These are phyloP conservation scores for Achroia grisella DNA, from an alignment of 1,140 invertebrate species.

Conservation along the genomic window DNA sequence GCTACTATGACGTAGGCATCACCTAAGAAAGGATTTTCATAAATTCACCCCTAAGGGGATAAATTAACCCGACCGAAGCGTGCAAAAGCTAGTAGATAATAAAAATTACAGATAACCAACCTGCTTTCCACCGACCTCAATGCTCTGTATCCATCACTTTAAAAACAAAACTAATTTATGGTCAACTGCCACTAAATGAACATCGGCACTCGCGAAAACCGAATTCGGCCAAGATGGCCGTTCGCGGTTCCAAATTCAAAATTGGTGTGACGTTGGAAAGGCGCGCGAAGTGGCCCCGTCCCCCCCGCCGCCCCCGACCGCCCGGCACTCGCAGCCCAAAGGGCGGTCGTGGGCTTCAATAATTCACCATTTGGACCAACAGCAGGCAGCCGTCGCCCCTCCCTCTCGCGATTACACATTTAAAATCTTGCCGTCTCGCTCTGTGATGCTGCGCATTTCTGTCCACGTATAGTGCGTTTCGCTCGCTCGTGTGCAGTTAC, in stretches of 20 bases:
- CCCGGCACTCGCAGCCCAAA: slow-evolving; percentile 46
- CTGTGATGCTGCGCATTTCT: slow-evolving; percentile 52
- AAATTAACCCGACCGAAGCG: no score
- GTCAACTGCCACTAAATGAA: slow-evolving; percentile 30
- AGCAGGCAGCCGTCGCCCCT: slow-evolving; percentile 17
- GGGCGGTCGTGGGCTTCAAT: slow-evolving; percentile 55
- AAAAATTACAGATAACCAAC: not conserved
- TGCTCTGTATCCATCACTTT: slow-evolving; percentile 4
- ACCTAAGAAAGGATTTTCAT: no score
- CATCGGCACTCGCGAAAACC: slow-evolving; percentile 24
- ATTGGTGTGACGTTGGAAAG: slow-evolving; percentile 54
- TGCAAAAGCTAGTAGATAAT: no score
- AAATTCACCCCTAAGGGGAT: no score
- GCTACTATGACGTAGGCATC: no score
- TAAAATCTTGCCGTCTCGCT: slow-evolving; percentile 27
- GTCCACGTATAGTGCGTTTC: slow-evolving; percentile 13
- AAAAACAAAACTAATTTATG: not conserved
- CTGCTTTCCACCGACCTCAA: slow-evolving; percentile 1
- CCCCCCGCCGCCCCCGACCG: not conserved
- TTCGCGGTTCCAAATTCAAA: slow-evolving; percentile 37
- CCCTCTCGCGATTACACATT: slow-evolving; percentile 9
- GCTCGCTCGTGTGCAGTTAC: not conserved
- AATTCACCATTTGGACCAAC: slow-evolving; percentile 41
- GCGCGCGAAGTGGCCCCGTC: slow-evolving; percentile 40
- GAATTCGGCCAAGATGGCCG: slow-evolving; percentile 36